Percentiles rank a stretch among this genome's conserved stretches.
Evolutionary conservation across 2,797 vertebrate genomes (phyloP).

Genomic region (Enteromius viviparus): DNA sequence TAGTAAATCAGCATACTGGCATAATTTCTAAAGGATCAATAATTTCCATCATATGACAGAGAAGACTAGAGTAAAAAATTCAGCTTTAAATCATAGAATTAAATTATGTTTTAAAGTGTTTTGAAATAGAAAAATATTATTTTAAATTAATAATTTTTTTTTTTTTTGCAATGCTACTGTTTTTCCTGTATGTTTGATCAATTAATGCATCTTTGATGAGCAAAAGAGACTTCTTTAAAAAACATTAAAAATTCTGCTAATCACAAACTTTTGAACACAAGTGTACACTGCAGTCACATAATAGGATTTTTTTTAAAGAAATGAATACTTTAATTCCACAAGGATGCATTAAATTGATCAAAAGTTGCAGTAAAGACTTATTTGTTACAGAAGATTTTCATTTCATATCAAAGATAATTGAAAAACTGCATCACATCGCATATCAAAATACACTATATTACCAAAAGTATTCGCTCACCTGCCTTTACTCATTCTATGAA

Average conservation of each 20-base stretch:
- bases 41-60: background rate
- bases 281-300: too few species aligned
- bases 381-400: too few species aligned
- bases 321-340: too few species aligned
- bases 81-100: background rate
- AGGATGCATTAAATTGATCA: too few species aligned
- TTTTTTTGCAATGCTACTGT: background rate
- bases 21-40: background rate
- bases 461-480: too few species aligned
- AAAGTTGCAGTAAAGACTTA: too few species aligned
- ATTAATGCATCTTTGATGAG: background rate
- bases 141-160: background rate
- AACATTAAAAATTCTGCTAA: background rate
- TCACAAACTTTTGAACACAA: too few species aligned
- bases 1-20: background rate
- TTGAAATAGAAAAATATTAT: background rate
- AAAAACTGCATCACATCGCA: too few species aligned
- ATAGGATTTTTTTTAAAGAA: too few species aligned
- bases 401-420: too few species aligned
- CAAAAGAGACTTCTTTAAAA: background rate
- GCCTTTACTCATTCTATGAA: too few species aligned
- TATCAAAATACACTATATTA: too few species aligned
- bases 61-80: background rate
- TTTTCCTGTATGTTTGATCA: background rate
- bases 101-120: background rate